Conservation (phyloP, 2,888 invertebrate species). For the Pantelozetes paolii region DNA sequence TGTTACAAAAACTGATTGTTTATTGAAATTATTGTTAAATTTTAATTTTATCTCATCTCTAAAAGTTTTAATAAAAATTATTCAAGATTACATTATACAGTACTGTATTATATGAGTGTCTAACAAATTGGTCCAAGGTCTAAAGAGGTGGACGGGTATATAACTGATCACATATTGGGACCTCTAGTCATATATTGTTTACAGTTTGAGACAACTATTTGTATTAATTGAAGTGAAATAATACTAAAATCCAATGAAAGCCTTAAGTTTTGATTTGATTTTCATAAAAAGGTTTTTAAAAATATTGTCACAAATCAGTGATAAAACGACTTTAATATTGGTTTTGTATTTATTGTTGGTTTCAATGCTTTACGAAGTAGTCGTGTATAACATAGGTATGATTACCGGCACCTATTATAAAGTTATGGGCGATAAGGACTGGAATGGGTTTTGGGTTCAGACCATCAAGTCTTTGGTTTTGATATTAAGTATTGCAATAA, state of each 20-base stretch:
- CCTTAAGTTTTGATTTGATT: slow-evolving; percentile 9
- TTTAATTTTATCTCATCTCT: no score
- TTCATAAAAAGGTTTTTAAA: neutral
- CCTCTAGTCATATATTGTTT: no score
- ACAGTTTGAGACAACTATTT: no score
- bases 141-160: no score
- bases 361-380: slow-evolving; percentile 52
- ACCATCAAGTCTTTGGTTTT: slow-evolving; percentile 44
- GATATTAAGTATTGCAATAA: slow-evolving; percentile 51
- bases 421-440: slow-evolving; percentile 56
- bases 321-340: neutral
- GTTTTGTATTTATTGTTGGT: slow-evolving; percentile 17
- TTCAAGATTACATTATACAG: no score
- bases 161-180: no score
- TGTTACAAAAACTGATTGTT: no score
- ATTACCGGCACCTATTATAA: slow-evolving; percentile 58
- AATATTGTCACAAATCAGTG: neutral
- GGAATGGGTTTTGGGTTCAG: slow-evolving; percentile 52
- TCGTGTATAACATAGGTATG: slow-evolving; percentile 58
- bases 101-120: no score
- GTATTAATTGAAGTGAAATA: no score
- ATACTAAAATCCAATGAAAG: neutral
- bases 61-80: no score
- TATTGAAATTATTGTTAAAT: no score
- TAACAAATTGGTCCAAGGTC: no score